Percentiles rank a stretch among this genome's conserved stretches.
Conservation (phyloP, 2,888 invertebrate species). For the Myopa testacea region DNA sequence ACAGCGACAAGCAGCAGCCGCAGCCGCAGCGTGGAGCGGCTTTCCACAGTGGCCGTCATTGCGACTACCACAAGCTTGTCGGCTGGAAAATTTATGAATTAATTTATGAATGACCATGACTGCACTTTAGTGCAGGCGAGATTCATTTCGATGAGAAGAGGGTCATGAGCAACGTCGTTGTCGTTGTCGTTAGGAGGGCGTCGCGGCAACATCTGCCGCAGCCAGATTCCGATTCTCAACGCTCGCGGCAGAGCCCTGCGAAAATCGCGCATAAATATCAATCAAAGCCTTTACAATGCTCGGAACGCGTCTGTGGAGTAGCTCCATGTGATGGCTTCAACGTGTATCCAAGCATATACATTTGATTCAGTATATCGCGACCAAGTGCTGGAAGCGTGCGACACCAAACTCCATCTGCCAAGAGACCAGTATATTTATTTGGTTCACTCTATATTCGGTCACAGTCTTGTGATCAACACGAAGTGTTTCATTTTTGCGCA, state of each 20-base stretch:
- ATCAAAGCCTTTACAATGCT: background rate
- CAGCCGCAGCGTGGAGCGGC: background rate
- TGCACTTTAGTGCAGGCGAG: background rate
- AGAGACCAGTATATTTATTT: no score
- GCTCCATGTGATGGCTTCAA: no score
- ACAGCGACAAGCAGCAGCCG: background rate
- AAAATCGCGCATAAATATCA: background rate
- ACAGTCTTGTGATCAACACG: no score
- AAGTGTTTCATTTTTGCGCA: background rate
- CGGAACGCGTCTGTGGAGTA: no score
- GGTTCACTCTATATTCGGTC: no score
- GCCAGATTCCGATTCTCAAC: background rate
- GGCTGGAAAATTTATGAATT: background rate
- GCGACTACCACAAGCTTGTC: background rate
- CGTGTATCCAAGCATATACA: no score
- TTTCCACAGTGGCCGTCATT: slow-evolving; percentile 48
- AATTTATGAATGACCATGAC: slow-evolving; percentile 18
- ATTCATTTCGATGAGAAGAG: background rate
- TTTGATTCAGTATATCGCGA: no score
- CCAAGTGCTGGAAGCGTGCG: no score
- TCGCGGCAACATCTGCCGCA: background rate
- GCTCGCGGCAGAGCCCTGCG: no score
- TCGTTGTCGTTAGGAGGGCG: background rate
- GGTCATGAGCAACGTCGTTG: background rate
- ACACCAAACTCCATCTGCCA: no score